Conservation (phyloP, 2,113 vertebrate species). For the Chamaea fasciata region DNA sequence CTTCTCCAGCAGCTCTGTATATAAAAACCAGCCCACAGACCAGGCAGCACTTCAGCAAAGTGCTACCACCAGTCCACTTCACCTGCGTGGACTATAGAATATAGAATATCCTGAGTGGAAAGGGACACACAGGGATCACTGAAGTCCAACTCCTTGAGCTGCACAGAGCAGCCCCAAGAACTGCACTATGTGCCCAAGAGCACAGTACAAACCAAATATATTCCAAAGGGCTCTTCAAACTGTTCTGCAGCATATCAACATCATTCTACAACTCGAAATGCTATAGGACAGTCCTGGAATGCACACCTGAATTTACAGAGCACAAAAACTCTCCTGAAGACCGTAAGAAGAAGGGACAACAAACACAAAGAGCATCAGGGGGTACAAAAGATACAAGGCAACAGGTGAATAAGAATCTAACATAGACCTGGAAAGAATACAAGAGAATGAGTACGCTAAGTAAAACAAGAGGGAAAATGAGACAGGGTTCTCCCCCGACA, state of each 20-base stretch:
- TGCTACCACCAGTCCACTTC: background rate
- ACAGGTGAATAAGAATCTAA: background rate
- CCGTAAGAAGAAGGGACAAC: background rate
- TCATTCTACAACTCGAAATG: background rate
- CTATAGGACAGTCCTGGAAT: background rate
- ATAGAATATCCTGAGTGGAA: background rate
- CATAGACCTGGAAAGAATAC: background rate
- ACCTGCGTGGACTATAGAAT: fast-evolving
- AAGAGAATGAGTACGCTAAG: background rate
- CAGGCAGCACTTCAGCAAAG: background rate
- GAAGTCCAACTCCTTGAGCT: background rate
- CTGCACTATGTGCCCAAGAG: background rate
- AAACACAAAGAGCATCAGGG: background rate
- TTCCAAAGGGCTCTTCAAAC: background rate
- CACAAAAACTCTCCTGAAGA: background rate
- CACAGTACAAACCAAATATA: background rate
- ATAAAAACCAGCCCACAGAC: background rate
- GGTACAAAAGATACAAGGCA: background rate
- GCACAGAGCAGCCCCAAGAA: background rate
- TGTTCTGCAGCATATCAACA: fast-evolving
- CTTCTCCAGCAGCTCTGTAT: background rate
- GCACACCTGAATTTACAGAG: background rate
- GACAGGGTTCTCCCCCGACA: background rate
- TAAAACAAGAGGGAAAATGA: background rate
- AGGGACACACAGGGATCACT: background rate